These are phyloP conservation scores for Anoplopoma fimbria DNA, from an alignment of 2,113 vertebrate species.

Conservation along the genomic window DNA sequence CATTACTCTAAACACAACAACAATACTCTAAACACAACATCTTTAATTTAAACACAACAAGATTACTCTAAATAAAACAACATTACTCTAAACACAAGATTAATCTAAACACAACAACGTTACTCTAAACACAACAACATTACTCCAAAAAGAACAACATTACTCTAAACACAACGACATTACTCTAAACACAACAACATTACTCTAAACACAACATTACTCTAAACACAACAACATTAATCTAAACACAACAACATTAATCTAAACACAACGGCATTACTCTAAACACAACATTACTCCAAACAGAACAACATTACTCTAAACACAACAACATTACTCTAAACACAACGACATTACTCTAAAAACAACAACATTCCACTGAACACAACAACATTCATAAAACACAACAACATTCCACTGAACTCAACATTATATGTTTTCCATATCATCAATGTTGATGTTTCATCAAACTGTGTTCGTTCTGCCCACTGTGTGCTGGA, in stretches of 20 bases:
- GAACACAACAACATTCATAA: background rate
- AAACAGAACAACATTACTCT: too few relatives aligned
- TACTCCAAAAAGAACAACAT: too few relatives aligned
- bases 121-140: too few relatives aligned
- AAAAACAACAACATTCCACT: too few relatives aligned
- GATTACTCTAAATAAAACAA: too few relatives aligned
- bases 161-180: background rate
- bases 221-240: background rate
- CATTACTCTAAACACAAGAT: too few relatives aligned
- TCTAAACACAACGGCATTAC: background rate
- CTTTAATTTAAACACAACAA: too few relatives aligned
- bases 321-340: background rate
- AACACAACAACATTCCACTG: background rate
- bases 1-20: too few relatives aligned
- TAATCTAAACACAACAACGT: too few relatives aligned
- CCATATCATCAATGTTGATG: background rate
- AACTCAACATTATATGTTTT: background rate
- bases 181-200: too few relatives aligned
- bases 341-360: background rate
- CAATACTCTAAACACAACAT: too few relatives aligned
- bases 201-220: background rate
- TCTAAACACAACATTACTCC: too few relatives aligned
- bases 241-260: background rate
- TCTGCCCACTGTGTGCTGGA: constrained; percentile 1
- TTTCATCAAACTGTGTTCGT: background rate